Evolutionary conservation across 2,888 invertebrate genomes (phyloP), one percentile per base, ranked within the genome.

Genomic region (Perizoma flavofasciatum): DNA sequence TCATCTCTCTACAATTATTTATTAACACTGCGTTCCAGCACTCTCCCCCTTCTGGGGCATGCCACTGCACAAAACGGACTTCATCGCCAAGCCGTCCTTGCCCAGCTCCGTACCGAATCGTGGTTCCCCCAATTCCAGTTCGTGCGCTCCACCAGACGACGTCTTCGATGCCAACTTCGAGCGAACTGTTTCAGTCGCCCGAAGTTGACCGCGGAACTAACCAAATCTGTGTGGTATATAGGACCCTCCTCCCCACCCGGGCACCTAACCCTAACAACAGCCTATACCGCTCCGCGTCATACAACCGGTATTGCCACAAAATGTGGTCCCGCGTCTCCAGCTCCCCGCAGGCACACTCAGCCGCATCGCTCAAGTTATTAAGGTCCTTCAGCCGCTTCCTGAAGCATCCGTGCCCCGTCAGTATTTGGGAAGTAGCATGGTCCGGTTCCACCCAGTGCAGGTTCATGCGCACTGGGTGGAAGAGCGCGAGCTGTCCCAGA

Each of bases 391-490:
- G 34, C 6, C 40, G 7, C 4, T 10, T 40, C 0, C 48, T 5
- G n/a, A 55, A 55, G 9, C 55, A 48, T 1, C 55, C 55, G 43
- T 55, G 55, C 0, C 48, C 55, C 4, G 43, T 34, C 0, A 54
- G n/a, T 0, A 48, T 11, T n/a, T 55, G 54, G 5, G 47, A 55
- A 0, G 35, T 35, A 1, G 22, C 35, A 9, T 55, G 43, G 35
- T 55, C 55, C 43, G 55, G 55, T 6, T 55, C 55, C 3, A 55
- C 49, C 55, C 55, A 55, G 55, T 35, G 37, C 55, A 43, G 49
- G 35, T 43, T 10, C 55, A 55, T 32, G 43, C 55, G 55, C 37
- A 46, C 53, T 32, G 53, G 53, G 46, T 46, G 48, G 48, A n/a
- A n/a, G n/a, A n/a, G n/a, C n/a, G n/a, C n/a, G n/a, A n/a, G n/a